A percentile compares a stretch with the other conserved stretches of the same genome.
Conservation (phyloP, 2,113 vertebrate species). For the Chloropsis hardwickii region DNA sequence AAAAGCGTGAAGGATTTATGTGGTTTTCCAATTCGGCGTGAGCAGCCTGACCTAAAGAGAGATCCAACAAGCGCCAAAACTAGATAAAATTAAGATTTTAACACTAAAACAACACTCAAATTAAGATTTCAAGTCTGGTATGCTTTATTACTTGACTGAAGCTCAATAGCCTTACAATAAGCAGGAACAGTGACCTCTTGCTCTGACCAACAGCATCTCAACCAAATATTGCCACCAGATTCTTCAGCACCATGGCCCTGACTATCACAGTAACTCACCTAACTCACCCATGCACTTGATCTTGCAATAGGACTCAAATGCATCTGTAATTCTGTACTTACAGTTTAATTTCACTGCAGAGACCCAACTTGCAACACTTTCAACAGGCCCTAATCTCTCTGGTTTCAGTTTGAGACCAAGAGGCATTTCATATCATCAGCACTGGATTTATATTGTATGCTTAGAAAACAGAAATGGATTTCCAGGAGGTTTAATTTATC, state of each 20-base stretch:
- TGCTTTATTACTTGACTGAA: not conserved
- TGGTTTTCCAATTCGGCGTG: not conserved
- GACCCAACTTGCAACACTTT: constrained; percentile 14
- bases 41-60: not conserved
- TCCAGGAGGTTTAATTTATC: constrained; percentile 35
- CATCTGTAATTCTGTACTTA: not conserved
- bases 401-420: constrained; percentile 54
- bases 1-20: not conserved
- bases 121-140: not conserved
- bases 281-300: not conserved
- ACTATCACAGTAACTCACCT: not conserved
- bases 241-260: not conserved
- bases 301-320: not conserved
- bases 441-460: constrained; percentile 12
- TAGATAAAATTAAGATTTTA: not conserved
- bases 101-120: not conserved
- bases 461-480: constrained; percentile 45
- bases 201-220: not conserved
- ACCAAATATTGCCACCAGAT: not conserved
- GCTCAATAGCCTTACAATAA: not conserved
- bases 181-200: not conserved
- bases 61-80: not conserved
- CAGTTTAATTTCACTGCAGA: not conserved
- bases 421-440: constrained; percentile 20
- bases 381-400: constrained; percentile 44